Evolutionary conservation across 2,113 vertebrate species (phyloP), one percentile per base, ranked within the genome.

Genomic region (Nycticorax nycticorax): DNA sequence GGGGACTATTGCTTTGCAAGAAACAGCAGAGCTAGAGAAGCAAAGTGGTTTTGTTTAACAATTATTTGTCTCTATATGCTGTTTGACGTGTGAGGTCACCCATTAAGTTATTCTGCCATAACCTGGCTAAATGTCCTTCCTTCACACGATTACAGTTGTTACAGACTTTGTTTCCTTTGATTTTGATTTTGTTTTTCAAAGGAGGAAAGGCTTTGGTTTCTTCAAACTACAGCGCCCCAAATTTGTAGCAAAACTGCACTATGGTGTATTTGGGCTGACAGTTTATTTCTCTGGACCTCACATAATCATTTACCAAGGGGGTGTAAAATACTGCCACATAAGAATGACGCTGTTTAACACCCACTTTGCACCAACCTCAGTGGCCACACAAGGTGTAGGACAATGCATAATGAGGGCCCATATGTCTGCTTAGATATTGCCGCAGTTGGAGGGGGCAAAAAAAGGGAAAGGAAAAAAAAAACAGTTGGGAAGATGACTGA

Each of bases 321-420:
- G 52, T 93, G 74, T 73, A 62, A 91, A 95, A 41, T 28, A 2
- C 66, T 85, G 84, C 69, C 77, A 67, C 62, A 18, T 6, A 59
- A 92, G 87, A 93, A 63, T 55, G 50, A 52, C 62, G 62, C 72
- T 32, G 14, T 75, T 84, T 71, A 28, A 93, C 85, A 80, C 55
- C 48, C 73, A 35, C 89, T 91, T 81, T 37, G 56, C 86, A 75
- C 24, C 68, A 78, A 41, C 17, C 55, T 79, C 79, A 9, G 45
- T 7, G 96, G 71, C 84, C 84, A 91, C 94, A 95, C 84, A 95
- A 95, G 67, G 89, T 88, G 92, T 73, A 80, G 88, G 28, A 93
- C 68, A 87, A 73, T 73, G 67, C 45, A 53, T 62, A 85, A 85
- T 35, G 28, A 69, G 57, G 89, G 62, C 18, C 86, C 81, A 72